These are phyloP conservation scores for Corythucha ciliata DNA, from an alignment of 2,888 invertebrate genomes.

Conservation along the genomic window DNA sequence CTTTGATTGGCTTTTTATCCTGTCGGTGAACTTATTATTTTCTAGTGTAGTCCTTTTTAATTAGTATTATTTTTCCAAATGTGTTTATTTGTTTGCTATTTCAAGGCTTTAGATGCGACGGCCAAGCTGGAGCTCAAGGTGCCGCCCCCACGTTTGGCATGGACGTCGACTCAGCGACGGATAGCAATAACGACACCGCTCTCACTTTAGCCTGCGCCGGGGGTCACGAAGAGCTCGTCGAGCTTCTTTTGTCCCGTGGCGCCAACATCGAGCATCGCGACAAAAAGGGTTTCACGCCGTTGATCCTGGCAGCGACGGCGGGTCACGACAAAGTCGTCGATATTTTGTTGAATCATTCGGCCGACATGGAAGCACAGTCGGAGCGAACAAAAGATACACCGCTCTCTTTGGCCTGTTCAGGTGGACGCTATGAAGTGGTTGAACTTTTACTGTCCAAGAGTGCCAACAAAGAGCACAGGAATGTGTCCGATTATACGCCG, in stretches of 20 bases:
- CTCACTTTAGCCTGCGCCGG: conserved; percentile 94
- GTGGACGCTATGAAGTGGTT: conserved; percentile 80
- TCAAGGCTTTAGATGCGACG: conserved; percentile 25
- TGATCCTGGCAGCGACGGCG: conserved; percentile 94
- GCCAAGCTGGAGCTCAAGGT: conserved; percentile 30
- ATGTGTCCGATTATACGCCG: conserved; percentile 98
- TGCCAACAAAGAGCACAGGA: conserved; percentile 96
- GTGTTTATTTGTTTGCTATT: conserved; percentile 10
- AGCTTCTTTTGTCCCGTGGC: conserved; percentile 78
- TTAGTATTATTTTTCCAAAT: background rate
- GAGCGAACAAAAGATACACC: conserved; percentile 99
- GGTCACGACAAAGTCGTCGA: conserved; percentile 90
- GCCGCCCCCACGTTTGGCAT: conserved; percentile 49
- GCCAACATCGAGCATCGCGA: conserved; percentile 95
- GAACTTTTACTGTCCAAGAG: conserved; percentile 20
- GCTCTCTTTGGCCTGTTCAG: conserved; percentile 91
- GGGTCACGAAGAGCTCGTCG: conserved; percentile 92
- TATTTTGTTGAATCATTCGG: conserved; percentile 81
- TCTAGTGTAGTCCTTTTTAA: background rate
- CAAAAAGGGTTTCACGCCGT: conserved; percentile 96
- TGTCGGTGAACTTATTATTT: background rate
- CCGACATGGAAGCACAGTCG: conserved; percentile 97
- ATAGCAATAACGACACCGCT: conserved; percentile 97
- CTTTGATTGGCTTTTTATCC: background rate
- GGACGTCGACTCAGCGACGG: conserved; percentile 96